A percentile compares a stretch with the other conserved stretches of the same genome.
Evolutionary conservation across 2,888 invertebrate species (phyloP).

Genomic region (Seladonia tumulorum): DNA sequence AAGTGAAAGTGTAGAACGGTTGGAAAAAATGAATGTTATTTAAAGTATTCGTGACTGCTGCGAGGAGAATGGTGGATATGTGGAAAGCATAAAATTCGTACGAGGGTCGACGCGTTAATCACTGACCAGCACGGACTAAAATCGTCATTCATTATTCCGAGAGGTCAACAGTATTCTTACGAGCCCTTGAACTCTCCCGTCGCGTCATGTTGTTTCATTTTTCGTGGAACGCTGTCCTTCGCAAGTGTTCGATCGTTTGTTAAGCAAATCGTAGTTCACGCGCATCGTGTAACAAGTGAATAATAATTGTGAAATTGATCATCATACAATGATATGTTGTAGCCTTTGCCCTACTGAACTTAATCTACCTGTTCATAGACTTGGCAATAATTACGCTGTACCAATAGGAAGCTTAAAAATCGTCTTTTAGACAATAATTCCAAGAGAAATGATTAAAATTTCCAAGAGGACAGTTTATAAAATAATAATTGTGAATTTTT

Average conservation of each 20-base stretch:
- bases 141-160: not conserved
- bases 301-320: not conserved
- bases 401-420: no score
- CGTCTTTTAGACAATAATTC: no score
- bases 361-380: no score
- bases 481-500: no score
- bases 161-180: conserved; percentile 14
- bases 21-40: not conserved
- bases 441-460: no score
- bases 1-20: not conserved
- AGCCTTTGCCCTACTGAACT: no score
- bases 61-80: not conserved
- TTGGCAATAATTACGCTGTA: no score
- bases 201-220: not conserved
- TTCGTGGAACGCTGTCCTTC: not conserved
- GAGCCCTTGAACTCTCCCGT: not conserved
- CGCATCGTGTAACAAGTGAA: not conserved
- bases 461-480: no score
- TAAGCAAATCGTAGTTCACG: not conserved
- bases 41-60: not conserved
- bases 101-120: not conserved
- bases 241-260: not conserved
- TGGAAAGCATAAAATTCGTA: not conserved
- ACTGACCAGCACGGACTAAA: not conserved
- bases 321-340: not conserved